These are phyloP conservation scores for Meloidogyne floridensis DNA, from an alignment of 1,140 invertebrate species.

Conservation along the genomic window DNA sequence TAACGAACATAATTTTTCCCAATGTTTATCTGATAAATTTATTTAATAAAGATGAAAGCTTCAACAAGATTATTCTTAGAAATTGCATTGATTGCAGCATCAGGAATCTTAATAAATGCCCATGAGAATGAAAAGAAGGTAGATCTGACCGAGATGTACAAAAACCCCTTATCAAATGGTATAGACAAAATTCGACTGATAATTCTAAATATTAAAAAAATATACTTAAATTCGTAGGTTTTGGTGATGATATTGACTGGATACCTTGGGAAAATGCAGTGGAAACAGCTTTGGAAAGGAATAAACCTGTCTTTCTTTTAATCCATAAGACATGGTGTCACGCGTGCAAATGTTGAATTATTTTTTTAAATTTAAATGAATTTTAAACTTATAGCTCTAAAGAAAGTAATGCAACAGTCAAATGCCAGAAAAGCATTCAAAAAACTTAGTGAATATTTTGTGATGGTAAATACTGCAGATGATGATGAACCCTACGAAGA, in stretches of 20 bases:
- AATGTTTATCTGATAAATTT: background rate
- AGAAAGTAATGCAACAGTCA: constrained; percentile 65
- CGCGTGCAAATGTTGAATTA: constrained; percentile 58
- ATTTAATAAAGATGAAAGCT: background rate
- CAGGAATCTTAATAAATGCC: background rate
- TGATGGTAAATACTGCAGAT: constrained; percentile 66
- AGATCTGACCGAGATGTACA: constrained; percentile 39
- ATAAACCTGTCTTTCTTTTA: constrained; percentile 64
- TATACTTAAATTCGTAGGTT: constrained; percentile 42
- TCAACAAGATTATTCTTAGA: background rate
- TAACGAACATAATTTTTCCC: background rate
- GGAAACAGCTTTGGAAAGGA: constrained; percentile 57
- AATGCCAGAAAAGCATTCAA: constrained; percentile 66
- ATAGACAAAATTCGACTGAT: background rate
- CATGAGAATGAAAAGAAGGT: constrained; percentile 28
- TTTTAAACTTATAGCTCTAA: constrained; percentile 54
- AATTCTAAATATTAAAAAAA: background rate
- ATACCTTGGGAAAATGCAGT: constrained; percentile 65
- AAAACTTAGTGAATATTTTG: constrained; percentile 60
- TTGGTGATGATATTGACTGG: constrained; percentile 64
- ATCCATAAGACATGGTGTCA: constrained; percentile 66
- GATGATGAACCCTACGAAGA: constrained; percentile 65
- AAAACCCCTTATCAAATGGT: constrained; percentile 45
- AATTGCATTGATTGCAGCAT: background rate
- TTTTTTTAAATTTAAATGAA: background rate